Evolutionary conservation across 2,888 invertebrate genomes (phyloP).

Genomic region (Bombyx huttoni): DNA sequence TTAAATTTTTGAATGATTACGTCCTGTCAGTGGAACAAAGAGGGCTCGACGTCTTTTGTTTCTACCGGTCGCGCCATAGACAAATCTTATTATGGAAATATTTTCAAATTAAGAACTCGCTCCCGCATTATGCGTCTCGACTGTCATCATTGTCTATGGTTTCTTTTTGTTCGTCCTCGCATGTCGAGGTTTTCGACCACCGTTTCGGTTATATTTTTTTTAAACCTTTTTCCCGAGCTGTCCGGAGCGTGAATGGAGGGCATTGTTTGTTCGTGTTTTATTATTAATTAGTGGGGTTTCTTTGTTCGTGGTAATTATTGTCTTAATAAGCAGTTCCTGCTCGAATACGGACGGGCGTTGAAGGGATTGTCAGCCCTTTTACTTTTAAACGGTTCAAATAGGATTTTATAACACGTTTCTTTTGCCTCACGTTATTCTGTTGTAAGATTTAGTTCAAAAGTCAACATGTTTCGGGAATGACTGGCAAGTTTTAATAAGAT

Average conservation of each 20-base stretch:
- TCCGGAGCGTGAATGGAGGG: constrained; percentile 64
- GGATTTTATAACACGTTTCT: constrained; percentile 26
- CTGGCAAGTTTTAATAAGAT: constrained; percentile 2
- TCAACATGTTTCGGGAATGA: constrained; percentile 1
- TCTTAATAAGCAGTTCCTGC: constrained; percentile 72
- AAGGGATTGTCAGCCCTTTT: constrained; percentile 52
- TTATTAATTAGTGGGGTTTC: constrained; percentile 70
- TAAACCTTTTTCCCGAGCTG: constrained; percentile 45
- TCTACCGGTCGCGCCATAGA: constrained; percentile 60
- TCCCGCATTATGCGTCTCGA: constrained; percentile 71
- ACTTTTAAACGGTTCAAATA: constrained; percentile 39
- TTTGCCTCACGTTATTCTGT: constrained; percentile 6
- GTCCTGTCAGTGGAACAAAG: constrained; percentile 58
- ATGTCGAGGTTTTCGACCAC: constrained; percentile 70
- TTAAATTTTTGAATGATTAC: constrained; percentile 60
- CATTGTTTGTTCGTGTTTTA: constrained; percentile 71
- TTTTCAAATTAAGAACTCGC: constrained; percentile 71
- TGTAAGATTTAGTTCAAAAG: constrained; percentile 4
- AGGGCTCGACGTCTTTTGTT: constrained; percentile 51
- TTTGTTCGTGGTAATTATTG: constrained; percentile 72
- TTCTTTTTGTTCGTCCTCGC: constrained; percentile 67
- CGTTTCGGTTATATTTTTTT: constrained; percentile 64
- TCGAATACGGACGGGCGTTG: constrained; percentile 49
- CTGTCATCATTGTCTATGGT: constrained; percentile 69
- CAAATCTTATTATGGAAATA: constrained; percentile 73